Evolutionary conservation across 2,113 vertebrate species (phyloP).

Genomic region (Elanoides forficatus): DNA sequence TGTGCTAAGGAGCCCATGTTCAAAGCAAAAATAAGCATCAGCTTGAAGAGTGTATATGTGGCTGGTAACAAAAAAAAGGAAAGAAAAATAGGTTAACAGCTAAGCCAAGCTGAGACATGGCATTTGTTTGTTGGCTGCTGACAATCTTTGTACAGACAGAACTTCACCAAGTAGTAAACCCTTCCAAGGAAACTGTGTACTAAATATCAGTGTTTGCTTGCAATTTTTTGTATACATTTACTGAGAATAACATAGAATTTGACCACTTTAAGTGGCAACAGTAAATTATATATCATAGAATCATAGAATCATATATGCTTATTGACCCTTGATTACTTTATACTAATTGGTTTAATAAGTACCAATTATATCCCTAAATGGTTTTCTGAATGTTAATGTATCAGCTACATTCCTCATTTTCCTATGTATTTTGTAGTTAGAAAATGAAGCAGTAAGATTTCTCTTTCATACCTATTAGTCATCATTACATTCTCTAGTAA

Average conservation of each 20-base stretch:
- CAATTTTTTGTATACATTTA: neutral
- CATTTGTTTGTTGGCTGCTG: neutral
- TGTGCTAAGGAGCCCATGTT: neutral
- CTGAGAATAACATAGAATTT: neutral
- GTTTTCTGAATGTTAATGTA: neutral
- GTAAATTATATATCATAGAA: neutral
- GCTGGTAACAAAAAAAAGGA: neutral
- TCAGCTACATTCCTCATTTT: neutral
- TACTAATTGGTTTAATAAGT: conserved; percentile 33
- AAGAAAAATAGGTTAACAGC: neutral
- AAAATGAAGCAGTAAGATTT: conserved; percentile 10
- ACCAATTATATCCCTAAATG: conserved; percentile 30
- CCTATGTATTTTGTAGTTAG: neutral
- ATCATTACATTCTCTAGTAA: neutral
- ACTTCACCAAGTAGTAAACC: neutral
- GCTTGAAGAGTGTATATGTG: neutral
- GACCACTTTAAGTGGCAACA: neutral
- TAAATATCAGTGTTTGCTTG: neutral
- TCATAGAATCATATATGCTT: neutral
- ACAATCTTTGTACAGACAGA: neutral
- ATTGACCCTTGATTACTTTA: conserved; percentile 29
- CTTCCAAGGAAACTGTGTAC: neutral
- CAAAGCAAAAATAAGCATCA: neutral
- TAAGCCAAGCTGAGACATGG: neutral
- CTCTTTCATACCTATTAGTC: neutral